phyloP scores from a whole-genome alignment of 2,113 vertebrate species.

The Lagopus leucura region DNA sequence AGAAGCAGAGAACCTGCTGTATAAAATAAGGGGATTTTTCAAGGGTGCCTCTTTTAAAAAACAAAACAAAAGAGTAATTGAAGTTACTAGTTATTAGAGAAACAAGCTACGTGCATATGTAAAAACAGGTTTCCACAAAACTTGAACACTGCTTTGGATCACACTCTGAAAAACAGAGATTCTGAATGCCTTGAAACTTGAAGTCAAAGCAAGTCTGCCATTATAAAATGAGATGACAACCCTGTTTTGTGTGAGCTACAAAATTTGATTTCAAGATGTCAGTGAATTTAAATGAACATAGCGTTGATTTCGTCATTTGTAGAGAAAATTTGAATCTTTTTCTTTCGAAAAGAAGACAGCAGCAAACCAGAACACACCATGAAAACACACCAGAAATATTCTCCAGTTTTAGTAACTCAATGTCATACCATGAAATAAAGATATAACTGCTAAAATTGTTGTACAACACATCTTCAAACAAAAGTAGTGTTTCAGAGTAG shows the following conservation, averaged over 20 bases:
- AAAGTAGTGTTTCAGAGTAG: neutral
- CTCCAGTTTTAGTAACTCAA: neutral
- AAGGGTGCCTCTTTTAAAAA: neutral
- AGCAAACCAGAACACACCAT: neutral
- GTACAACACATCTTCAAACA: neutral
- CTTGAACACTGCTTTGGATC: neutral
- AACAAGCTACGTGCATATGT: neutral
- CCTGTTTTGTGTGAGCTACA: neutral
- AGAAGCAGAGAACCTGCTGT: neutral
- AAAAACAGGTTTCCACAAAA: neutral
- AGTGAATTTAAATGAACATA: neutral
- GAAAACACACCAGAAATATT: neutral
- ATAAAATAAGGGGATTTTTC: neutral
- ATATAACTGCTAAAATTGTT: neutral
- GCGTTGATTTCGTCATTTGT: neutral
- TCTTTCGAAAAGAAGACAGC: neutral
- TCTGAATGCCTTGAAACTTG: neutral
- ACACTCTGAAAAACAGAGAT: neutral
- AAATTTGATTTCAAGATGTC: neutral
- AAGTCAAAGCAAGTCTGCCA: neutral
- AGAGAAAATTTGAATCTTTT: neutral
- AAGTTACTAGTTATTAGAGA: neutral
- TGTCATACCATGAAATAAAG: neutral
- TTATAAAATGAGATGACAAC: neutral
- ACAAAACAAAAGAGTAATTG: neutral